Evolutionary conservation across 2,888 invertebrate genomes (phyloP), one percentile per base, ranked within the genome.

Genomic region (Rhaphigaster nebulosa): DNA sequence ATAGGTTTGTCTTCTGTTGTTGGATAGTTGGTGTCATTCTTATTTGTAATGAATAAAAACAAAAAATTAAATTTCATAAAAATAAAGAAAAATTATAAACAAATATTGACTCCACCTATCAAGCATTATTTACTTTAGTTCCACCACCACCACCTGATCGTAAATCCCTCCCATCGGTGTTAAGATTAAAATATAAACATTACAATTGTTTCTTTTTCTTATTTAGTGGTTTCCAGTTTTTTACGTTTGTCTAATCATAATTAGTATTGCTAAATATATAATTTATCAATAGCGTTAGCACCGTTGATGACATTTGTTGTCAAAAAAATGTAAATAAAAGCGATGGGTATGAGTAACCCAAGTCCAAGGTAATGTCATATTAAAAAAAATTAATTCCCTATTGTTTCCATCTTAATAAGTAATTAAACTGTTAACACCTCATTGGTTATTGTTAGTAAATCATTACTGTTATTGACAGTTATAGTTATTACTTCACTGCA

Each of bases 321-420:
- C 38, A 10, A 60, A 41, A 38, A 34, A 34, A 60, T 54, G 56
- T 60, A 60, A 60, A 60, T 41, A 88, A 65, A 88, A 41, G 52
- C 65, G 15, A 89, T 89, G 89, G 89, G 89, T 54, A 89, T 89
- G 89, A 89, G 89, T 89, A 89, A 60, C 34, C 80, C 45, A 50
- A 89, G 89, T 89, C 89, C 89, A 50, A 89, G 89, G 89, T 89
- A 89, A 88, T 56, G 34, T 8, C 41, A 54, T 45, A 41, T 18
- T 8, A 88, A 41, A 54, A 34, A 29, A 23, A 88, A 56, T 29
- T 13, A 10, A 56, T 41, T 54, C 18, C 5, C 60, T 20, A 38
- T 18, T 76, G 70, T 76, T 34, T 20, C 23, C 38, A 23, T 38
- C 20, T 38, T 76, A 18, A 38, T 76, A 38, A 65, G 65, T 65